These are phyloP conservation scores for Chaetogeoica ovagalla DNA, from an alignment of 2,888 invertebrate genomes.

Conservation along the genomic window DNA sequence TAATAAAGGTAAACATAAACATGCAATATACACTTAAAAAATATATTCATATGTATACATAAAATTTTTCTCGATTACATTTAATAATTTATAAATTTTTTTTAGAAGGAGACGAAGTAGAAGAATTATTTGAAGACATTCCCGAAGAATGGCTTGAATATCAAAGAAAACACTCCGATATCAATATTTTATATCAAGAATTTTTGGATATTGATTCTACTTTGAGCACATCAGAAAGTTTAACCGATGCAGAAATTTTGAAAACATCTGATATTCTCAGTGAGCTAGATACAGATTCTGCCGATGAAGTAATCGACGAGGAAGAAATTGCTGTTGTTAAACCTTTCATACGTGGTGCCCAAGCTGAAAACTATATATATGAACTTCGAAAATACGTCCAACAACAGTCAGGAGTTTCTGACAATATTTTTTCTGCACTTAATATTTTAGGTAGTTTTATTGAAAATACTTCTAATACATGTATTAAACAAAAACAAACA, in stretches of 20 bases:
- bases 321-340: too few species aligned
- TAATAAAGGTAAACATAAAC: not conserved
- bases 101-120: constrained; percentile 6
- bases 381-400: too few species aligned
- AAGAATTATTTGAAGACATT: not conserved
- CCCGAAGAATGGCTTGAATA: not conserved
- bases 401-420: too few species aligned
- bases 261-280: too few species aligned
- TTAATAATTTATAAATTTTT: not conserved
- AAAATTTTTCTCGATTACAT: not conserved
- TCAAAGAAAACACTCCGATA: not conserved
- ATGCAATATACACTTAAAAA: not conserved
- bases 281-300: not conserved
- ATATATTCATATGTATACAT: not conserved
- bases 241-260: not conserved
- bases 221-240: too few species aligned
- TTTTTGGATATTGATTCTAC: not conserved
- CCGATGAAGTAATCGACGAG: too few species aligned
- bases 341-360: too few species aligned
- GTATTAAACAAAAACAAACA: too few species aligned
- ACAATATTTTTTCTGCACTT: too few species aligned
- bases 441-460: too few species aligned
- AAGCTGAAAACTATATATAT: too few species aligned
- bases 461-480: too few species aligned
- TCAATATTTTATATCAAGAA: not conserved